Conservation (phyloP, 2,888 invertebrate species). For the Clivina fossor region DNA sequence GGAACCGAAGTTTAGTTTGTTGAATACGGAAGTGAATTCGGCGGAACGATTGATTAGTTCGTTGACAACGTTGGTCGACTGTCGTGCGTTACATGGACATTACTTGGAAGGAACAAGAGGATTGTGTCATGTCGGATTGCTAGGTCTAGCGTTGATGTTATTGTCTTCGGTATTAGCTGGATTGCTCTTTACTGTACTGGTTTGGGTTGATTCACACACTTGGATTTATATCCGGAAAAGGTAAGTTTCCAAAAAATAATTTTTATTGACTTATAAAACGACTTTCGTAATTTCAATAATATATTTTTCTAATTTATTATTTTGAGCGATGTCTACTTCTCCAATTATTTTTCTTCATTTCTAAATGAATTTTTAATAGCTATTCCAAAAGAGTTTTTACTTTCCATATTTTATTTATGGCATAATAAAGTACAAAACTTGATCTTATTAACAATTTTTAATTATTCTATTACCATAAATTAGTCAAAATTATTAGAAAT, state of each 20-base stretch:
- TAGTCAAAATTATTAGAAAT: too few species aligned
- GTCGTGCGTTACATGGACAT: slow-evolving; percentile 79
- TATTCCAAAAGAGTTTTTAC: too few species aligned
- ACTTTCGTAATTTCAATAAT: not conserved
- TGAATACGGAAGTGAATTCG: slow-evolving; percentile 76
- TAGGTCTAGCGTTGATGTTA: slow-evolving; percentile 83
- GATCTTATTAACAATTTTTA: too few species aligned
- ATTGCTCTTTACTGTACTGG: slow-evolving; percentile 85
- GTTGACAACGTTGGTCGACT: slow-evolving; percentile 74
- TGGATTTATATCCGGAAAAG: slow-evolving; percentile 95
- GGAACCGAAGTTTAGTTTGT: slow-evolving; percentile 73
- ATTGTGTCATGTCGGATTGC: slow-evolving; percentile 79
- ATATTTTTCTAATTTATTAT: not conserved
- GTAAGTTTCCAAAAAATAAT: slow-evolving; percentile 54
- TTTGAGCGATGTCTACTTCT: slow-evolving; percentile 6
- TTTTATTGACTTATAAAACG: not conserved
- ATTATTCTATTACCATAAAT: too few species aligned
- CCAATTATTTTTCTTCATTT: not conserved
- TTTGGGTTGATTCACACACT: slow-evolving; percentile 93
- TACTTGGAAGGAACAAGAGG: slow-evolving; percentile 79
- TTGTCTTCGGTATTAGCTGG: slow-evolving; percentile 85
- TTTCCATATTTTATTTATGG: too few species aligned
- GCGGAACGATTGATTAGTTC: slow-evolving; percentile 72
- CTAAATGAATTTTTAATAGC: too few species aligned
- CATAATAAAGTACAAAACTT: too few species aligned